Base-by-base conservation (phyloP, 2,797 vertebrate genomes). In the Masticophis lateralis region DNA sequence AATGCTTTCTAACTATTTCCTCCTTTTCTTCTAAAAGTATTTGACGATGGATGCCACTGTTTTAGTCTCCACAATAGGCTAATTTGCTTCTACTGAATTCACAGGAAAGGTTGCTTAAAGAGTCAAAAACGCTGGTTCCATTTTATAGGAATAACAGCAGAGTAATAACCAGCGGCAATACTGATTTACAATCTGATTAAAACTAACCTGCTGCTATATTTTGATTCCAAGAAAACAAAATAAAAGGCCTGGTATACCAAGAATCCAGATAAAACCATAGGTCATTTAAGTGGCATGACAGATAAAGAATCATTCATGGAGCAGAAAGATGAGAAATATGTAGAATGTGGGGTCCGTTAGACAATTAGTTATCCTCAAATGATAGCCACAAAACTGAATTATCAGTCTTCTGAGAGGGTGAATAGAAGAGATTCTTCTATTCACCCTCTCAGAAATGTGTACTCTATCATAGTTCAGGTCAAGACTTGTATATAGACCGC, bases 101-200 rank as follows among this genome's bases (percentile, higher is more conserved):
- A 6, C 66, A 79, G 89, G 74, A 88, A 95, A 95, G 60, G 90
- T 66, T 0, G 0, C 69, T 32, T 55, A 11, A 9, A 91, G 25
- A 69, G 60, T 89, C 66, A 74, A 57, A 27, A 53, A 74, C 87
- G 89, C 66, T 90, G 60, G 59, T 90, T 92, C 66, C 93, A 66
- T 86, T 60, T 12, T 28, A 13, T 10, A 74, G 86, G 0, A 94
- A 6, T 10, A 27, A n/a, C 11, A 27, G 4, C 88, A 93, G 28
- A 16, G 95, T 55, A 16, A 91, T 37, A 43, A 57, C 51, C 51
- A 93, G 86, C 87, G 96, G 27, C 1, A 63, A 88, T 37, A 43
- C 57, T 91, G 59, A 28, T 53, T 7, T 66, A 91, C 92, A 91
- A 0, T 0, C 37, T 56, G 13, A 4, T 55, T 16, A n/a, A 94